Conservation (phyloP, 1,140 invertebrate genomes). For the Episyrphus balteatus region DNA sequence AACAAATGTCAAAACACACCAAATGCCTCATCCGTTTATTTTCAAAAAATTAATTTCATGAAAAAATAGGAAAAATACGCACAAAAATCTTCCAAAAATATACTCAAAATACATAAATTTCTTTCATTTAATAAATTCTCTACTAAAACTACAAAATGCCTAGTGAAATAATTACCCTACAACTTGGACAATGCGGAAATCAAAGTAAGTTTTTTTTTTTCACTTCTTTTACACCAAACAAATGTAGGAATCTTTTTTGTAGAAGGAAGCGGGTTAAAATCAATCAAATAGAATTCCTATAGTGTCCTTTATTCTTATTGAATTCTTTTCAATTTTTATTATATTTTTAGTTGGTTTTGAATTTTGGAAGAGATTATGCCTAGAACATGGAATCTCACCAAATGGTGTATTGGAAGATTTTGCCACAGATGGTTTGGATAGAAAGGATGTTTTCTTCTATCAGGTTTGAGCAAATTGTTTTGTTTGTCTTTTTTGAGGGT, state of each 20-base stretch:
- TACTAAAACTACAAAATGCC: slow-evolving; percentile 57
- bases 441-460: slow-evolving; percentile 99
- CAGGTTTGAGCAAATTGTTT: slow-evolving; percentile 41
- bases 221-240: neutral
- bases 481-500: neutral
- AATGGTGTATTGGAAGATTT: slow-evolving; percentile 92
- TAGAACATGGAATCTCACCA: slow-evolving; percentile 95
- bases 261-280: neutral
- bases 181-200: slow-evolving; percentile 98
- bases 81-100: no score
- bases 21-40: no score
- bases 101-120: no score
- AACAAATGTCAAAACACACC: no score
- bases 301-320: neutral
- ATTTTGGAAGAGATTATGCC: slow-evolving; percentile 98
- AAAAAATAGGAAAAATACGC: no score
- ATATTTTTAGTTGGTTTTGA: slow-evolving; percentile 84
- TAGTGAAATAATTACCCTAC: slow-evolving; percentile 96
- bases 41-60: no score
- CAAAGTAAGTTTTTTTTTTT: slow-evolving; percentile 67
- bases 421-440: slow-evolving; percentile 82
- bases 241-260: neutral
- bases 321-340: neutral
- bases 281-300: neutral
- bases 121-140: neutral